A percentile compares a stretch with the other conserved stretches of the same genome.
These are phyloP conservation scores for Gnathonemus longibarbis DNA, from an alignment of 2,113 vertebrate genomes.

Conservation along the genomic window DNA sequence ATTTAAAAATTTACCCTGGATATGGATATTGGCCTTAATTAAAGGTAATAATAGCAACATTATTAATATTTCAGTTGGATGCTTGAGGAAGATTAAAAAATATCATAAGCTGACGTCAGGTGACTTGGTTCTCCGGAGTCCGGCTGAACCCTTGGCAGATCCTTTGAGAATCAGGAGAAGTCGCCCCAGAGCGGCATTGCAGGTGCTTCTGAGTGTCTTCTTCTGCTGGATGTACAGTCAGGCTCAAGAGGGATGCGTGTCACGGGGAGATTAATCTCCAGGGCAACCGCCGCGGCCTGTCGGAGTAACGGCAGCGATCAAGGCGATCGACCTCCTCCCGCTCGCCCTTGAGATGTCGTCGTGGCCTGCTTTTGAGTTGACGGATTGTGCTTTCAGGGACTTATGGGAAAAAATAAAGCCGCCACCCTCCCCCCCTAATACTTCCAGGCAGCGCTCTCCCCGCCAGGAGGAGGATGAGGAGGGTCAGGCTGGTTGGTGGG, in stretches of 20 bases:
- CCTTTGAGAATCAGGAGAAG: not conserved
- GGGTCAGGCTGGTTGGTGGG: not conserved
- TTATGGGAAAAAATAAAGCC: not conserved
- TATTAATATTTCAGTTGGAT: not conserved
- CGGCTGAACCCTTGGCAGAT: not conserved
- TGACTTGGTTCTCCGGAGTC: not conserved
- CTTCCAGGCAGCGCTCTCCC: not conserved
- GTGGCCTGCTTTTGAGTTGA: not conserved
- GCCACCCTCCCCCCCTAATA: not conserved
- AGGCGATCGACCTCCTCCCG: not conserved
- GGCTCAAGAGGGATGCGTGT: not conserved
- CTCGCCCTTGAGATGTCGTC: not conserved
- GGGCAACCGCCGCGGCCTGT: not conserved
- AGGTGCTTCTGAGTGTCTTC: not conserved
- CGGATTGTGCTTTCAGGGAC: not conserved
- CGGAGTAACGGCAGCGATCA: not conserved
- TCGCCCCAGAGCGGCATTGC: not conserved
- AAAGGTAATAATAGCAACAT: conserved; percentile 3
- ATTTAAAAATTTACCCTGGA: not conserved
- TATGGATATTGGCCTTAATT: not conserved
- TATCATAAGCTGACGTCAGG: not conserved
- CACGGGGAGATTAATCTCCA: not conserved
- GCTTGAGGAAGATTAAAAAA: not conserved
- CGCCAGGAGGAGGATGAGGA: not conserved
- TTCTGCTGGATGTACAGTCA: not conserved